Base-by-base conservation (phyloP, 1,140 invertebrate genomes). In the Habropoda laboriosa region DNA sequence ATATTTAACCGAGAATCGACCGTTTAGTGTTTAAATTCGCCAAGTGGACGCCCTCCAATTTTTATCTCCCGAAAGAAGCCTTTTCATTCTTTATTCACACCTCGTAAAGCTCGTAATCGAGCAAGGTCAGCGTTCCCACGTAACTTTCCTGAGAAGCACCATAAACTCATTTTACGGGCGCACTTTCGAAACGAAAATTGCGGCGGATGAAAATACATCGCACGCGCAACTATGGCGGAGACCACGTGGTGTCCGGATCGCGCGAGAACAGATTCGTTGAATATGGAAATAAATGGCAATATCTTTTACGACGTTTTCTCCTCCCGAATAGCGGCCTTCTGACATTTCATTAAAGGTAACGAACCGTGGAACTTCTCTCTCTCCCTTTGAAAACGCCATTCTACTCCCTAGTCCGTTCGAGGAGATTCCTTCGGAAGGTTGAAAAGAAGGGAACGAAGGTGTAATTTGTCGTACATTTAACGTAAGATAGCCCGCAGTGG, bases 261-360 rank as follows among this genome's bases (percentile, higher is more conserved):
- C 12, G 1, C 21, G 16, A 1, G 42, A 27, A 38, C 60, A 21
- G 64, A 81, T 79, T 79, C 80, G 63, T 68, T 78, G 73, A 86
- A 84, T 82, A 81, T 85, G 81, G 74, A 86, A 88, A 85, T 86
- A 85, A 81, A 61, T 77, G 74, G 51, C 78, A 57, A 63, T 83
- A 81, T 85, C 79, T 83, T 83, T 68, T 51, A 76, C 60, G 74
- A 78, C n/a, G 3, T 13, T 53, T 32, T 16, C 24, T 8, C 40
- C 45, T 3, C 79, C 67, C 61, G 73, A 79, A 51, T 24, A 18
- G 74, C 81, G 68, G 77, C 63, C 80, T 81, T 71, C 80, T 77
- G 58, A 83, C 79, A 76, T 83, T 83, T 88, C 77, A 85, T 87
- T 83, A 85, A 79, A 84, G 55, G 81, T 85, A 88, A 81, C 85